Evolutionary conservation across 2,888 invertebrate genomes (phyloP), one percentile per base, ranked within the genome.

Genomic region (Conops quadrifasciatus): DNA sequence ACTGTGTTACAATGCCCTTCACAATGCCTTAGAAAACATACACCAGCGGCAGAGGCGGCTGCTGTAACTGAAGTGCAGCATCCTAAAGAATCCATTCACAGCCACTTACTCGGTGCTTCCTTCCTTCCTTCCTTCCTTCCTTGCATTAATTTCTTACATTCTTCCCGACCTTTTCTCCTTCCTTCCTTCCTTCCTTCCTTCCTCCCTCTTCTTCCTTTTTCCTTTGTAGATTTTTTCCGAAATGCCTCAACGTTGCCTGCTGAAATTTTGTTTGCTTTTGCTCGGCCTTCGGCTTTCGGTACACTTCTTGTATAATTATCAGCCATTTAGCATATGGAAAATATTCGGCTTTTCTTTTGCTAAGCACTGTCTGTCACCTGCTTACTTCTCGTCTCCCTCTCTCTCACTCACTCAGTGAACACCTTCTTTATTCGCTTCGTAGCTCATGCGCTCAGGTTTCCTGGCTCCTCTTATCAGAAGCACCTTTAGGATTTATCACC

Each of bases 11-110:
- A 51, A 49, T 7, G 9, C 36, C 4, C 36, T 36, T 36, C 36
- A 63, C 65, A 49, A 65, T 26, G 24, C 51, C 21, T 9, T 26
- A 60, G 16, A 30, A 2, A 13, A 56, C 1, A 26, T 24, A 16
- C 4, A 9, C 3, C 13, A 24, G 16, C 45, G 63, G 47, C 15
- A 21, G 9, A 7, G 21, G 16, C 7, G 11, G 43, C 19, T 63
- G 45, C 63, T 26, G 21, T 2, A 28, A 4, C 4, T 58, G 56
- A 19, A 21, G 56, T 15, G 58, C 28, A 63, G 28, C 63, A 45
- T n/a, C 47, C 47, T 47, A 47, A 63, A 47, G 58, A 58, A 58
- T 24, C 45, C 63, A 26, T 63, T 16, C 63, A 26, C 24, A 45
- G 26, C 47, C 65, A 21, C 13, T 13, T 58, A 16, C 58, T 28